Base-by-base conservation (phyloP, 1,140 invertebrate species). In the Riptortus pedestris region DNA sequence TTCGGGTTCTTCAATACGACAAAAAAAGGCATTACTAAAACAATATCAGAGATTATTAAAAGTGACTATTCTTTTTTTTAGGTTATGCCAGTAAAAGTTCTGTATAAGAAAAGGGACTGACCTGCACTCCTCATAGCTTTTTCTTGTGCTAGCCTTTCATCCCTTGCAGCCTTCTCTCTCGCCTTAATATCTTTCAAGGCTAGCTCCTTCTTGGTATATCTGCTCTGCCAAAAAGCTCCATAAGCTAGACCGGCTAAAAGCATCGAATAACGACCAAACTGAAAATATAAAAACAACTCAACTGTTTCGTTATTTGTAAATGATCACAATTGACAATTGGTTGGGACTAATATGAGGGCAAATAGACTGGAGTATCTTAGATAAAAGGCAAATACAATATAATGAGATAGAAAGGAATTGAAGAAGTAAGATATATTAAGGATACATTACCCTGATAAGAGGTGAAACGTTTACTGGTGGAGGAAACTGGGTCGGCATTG, bases 391-490 rank as follows among this genome's bases (percentile, higher is more conserved):
- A n/a, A n/a, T n/a, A n/a, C n/a, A n/a, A n/a, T n/a, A n/a, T n/a
- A n/a, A n/a, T n/a, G n/a, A n/a, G n/a, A n/a, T n/a, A n/a, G n/a
- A n/a, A n/a, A n/a, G n/a, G n/a, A n/a, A n/a, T n/a, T n/a, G n/a
- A n/a, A n/a, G n/a, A n/a, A n/a, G n/a, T n/a, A n/a, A n/a, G n/a
- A n/a, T n/a, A n/a, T n/a, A n/a, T n/a, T n/a, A n/a, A n/a, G n/a
- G n/a, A n/a, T n/a, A n/a, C n/a, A n/a, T 69, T 65, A 69, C 68
- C 38, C 60, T 63, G 38, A 69, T 69, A 11, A 69, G 52, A 2
- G 68, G 68, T 20, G 67, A 68, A 52, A 69, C 68, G 4, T 66
- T 66, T 2, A 69, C 65, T 0, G 68, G 65, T n/a, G 68, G 45
- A 52, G 27, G 14, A 28, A 66, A 64, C 27, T 58, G n/a, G 18